These are phyloP conservation scores for Dromas ardeola DNA, from an alignment of 2,113 vertebrate species.

Conservation along the genomic window DNA sequence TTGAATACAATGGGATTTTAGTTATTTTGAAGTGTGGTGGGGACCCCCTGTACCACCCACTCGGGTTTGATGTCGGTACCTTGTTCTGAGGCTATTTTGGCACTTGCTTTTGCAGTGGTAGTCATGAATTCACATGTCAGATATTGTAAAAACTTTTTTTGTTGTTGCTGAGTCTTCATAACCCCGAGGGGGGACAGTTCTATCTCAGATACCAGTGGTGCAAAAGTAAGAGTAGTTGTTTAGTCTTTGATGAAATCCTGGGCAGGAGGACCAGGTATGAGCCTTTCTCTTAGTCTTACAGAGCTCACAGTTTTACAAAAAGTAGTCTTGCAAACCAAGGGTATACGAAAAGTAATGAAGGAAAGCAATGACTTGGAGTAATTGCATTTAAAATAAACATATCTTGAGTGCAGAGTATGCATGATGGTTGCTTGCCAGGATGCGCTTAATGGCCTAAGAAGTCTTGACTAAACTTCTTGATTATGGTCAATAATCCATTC, in stretches of 20 bases:
- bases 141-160: neutral
- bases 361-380: neutral
- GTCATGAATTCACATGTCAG: neutral
- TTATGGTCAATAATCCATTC: constrained; percentile 8
- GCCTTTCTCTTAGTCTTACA: neutral
- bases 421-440: neutral
- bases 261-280: neutral
- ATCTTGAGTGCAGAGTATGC: neutral
- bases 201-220: neutral
- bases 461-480: neutral
- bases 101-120: neutral
- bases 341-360: neutral
- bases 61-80: neutral
- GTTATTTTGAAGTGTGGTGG: neutral
- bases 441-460: neutral
- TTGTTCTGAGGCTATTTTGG: neutral
- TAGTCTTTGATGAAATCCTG: neutral
- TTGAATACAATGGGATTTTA: neutral
- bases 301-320: neutral
- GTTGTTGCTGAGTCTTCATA: neutral
- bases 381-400: constrained; percentile 17
- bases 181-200: neutral
- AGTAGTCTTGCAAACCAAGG: neutral
- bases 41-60: neutral
- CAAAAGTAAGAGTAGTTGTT: neutral